Conservation (phyloP, 2,888 invertebrate genomes). For the Branchipolynoe longqiensis region DNA sequence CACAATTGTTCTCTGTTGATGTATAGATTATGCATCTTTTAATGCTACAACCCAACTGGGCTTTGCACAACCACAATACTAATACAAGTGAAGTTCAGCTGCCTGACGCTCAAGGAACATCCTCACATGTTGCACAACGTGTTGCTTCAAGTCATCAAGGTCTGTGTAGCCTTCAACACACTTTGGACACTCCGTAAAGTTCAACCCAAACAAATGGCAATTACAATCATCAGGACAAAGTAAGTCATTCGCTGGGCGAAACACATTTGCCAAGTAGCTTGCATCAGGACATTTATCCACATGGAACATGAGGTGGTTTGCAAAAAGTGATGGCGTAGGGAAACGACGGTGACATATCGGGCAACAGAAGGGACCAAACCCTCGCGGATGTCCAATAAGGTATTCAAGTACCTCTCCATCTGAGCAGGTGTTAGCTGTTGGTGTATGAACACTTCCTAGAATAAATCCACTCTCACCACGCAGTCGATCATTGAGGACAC, state of each 20-base stretch:
- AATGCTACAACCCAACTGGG: not conserved
- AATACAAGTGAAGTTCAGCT: not conserved
- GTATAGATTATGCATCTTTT: no score
- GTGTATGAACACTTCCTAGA: constrained; percentile 1
- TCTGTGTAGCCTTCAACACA: not conserved
- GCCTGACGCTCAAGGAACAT: constrained; percentile 16
- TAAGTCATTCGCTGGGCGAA: not conserved
- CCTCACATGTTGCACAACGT: not conserved
- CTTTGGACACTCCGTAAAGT: not conserved
- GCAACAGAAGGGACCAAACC: constrained; percentile 24
- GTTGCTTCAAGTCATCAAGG: constrained; percentile 21
- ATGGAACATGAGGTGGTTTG: constrained; percentile 16
- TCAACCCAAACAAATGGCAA: constrained; percentile 13
- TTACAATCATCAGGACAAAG: not conserved
- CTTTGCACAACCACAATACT: no score
- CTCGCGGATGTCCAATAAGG: constrained; percentile 18
- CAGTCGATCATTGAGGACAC: constrained; percentile 1
- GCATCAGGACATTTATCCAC: not conserved
- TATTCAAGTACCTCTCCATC: constrained; percentile 3
- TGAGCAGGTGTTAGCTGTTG: not conserved
- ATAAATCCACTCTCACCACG: constrained; percentile 23
- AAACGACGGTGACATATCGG: not conserved
- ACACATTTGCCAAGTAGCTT: not conserved
- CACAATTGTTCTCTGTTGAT: no score
- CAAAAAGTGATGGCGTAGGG: not conserved